Evolutionary conservation across 2,797 vertebrate species (phyloP).

Genomic region (Rousettus madagascariensis): DNA sequence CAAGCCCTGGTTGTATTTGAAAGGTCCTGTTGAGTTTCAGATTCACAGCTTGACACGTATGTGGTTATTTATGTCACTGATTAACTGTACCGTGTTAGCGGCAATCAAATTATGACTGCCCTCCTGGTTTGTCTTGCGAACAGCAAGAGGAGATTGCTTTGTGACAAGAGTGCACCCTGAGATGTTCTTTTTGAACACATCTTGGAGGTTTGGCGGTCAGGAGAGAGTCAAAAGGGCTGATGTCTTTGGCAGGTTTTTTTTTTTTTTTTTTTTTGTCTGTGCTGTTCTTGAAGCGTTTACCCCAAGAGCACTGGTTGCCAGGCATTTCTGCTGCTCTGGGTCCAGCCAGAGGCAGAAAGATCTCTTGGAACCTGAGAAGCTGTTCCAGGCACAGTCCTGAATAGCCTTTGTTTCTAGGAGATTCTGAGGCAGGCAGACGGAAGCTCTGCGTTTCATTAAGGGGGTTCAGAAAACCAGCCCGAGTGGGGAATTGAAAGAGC

Average conservation of each 20-base stretch:
- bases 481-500: background rate
- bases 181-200: background rate
- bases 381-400: background rate
- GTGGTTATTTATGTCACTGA: conserved; percentile 73
- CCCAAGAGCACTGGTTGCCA: background rate
- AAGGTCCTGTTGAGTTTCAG: conserved; percentile 63
- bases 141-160: background rate
- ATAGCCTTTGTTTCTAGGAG: background rate
- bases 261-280: background rate
- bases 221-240: background rate
- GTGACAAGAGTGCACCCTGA: background rate
- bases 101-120: conserved; percentile 65
- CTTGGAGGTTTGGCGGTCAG: background rate
- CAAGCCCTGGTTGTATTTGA: conserved; percentile 60
- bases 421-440: background rate
- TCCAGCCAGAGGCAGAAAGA: background rate
- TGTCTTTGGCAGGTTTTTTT: background rate
- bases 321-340: background rate
- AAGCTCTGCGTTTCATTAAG: background rate
- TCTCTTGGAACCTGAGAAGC: background rate
- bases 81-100: conserved; percentile 69
- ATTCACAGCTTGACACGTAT: conserved; percentile 56
- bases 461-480: background rate
- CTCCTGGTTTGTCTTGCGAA: conserved; percentile 33
- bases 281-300: background rate